Percentiles rank a stretch among this genome's conserved stretches.
These are phyloP conservation scores for Pseudobourletiella spinata DNA, from an alignment of 1,140 invertebrate species.

Conservation along the genomic window DNA sequence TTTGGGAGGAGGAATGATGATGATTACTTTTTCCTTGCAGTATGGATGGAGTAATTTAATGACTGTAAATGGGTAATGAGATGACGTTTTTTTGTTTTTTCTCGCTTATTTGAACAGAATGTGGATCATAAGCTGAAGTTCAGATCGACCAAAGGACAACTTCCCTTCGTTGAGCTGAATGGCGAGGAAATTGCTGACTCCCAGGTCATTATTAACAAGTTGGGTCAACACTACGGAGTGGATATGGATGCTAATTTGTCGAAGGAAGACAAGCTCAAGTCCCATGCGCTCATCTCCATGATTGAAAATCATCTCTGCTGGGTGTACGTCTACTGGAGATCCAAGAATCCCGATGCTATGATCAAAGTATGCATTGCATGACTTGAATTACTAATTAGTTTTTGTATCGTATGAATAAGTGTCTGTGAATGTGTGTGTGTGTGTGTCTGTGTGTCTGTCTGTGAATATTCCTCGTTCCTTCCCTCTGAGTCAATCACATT, in stretches of 20 bases:
- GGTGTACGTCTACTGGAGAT: slow-evolving; percentile 79
- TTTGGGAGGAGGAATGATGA: too few relatives aligned
- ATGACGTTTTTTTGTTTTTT: too few relatives aligned
- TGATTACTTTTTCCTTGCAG: too few relatives aligned
- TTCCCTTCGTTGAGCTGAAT: slow-evolving; percentile 87
- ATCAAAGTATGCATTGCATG: slow-evolving; percentile 47
- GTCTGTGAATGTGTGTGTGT: neutral
- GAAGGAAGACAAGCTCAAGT: slow-evolving; percentile 71
- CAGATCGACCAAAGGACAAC: slow-evolving; percentile 82
- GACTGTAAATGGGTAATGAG: too few relatives aligned
- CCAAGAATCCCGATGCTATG: slow-evolving; percentile 72
- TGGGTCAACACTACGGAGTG: slow-evolving; percentile 68
- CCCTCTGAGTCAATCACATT: too few relatives aligned
- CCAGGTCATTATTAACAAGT: slow-evolving; percentile 74
- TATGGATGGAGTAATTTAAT: too few relatives aligned
- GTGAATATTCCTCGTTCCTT: too few relatives aligned
- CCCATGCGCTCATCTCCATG: slow-evolving; percentile 90
- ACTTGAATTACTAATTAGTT: neutral
- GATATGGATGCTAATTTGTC: slow-evolving; percentile 70
- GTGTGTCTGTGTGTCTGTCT: neutral
- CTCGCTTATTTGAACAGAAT: slow-evolving; percentile 62
- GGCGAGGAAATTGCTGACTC: slow-evolving; percentile 88
- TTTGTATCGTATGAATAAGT: too few relatives aligned
- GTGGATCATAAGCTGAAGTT: slow-evolving; percentile 89
- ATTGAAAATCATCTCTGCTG: slow-evolving; percentile 86